Conservation (phyloP, 2,888 invertebrate species). For the Euplexia lucipara region DNA sequence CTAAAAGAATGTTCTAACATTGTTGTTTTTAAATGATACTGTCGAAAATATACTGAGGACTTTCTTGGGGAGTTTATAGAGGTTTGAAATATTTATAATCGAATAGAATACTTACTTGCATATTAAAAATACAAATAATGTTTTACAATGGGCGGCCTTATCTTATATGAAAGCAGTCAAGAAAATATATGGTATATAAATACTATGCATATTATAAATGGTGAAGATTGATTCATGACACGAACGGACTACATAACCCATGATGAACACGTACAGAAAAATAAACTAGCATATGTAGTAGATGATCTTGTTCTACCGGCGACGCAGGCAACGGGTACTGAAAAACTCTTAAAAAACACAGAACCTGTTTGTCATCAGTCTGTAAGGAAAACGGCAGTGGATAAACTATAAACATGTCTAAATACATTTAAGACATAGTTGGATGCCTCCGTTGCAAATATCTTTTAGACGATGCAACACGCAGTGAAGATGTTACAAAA, state of each 20-base stretch:
- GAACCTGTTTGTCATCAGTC: not conserved
- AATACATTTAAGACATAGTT: slow-evolving; percentile 10
- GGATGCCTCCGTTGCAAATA: slow-evolving; percentile 8
- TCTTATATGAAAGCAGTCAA: too few relatives aligned
- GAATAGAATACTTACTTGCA: too few relatives aligned
- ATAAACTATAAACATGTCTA: slow-evolving; percentile 1
- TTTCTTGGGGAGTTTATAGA: not conserved
- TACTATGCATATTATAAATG: too few relatives aligned
- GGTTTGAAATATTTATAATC: too few relatives aligned
- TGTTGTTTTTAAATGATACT: not conserved
- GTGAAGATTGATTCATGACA: not conserved
- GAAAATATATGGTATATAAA: too few relatives aligned
- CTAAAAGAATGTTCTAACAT: not conserved
- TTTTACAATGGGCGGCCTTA: too few relatives aligned
- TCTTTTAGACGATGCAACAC: slow-evolving; percentile 2
- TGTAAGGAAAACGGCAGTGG: slow-evolving; percentile 21
- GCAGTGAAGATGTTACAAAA: slow-evolving; percentile 8
- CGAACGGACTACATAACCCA: not conserved
- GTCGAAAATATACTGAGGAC: not conserved
- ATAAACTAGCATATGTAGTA: not conserved
- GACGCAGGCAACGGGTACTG: not conserved
- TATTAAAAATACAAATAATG: too few relatives aligned
- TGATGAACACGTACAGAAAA: too few relatives aligned
- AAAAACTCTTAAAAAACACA: not conserved
- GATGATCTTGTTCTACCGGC: not conserved